A percentile compares a stretch with the other conserved stretches of the same genome.
These are phyloP conservation scores for Labeo rohita DNA, from an alignment of 2,113 vertebrate genomes.

Conservation along the genomic window DNA sequence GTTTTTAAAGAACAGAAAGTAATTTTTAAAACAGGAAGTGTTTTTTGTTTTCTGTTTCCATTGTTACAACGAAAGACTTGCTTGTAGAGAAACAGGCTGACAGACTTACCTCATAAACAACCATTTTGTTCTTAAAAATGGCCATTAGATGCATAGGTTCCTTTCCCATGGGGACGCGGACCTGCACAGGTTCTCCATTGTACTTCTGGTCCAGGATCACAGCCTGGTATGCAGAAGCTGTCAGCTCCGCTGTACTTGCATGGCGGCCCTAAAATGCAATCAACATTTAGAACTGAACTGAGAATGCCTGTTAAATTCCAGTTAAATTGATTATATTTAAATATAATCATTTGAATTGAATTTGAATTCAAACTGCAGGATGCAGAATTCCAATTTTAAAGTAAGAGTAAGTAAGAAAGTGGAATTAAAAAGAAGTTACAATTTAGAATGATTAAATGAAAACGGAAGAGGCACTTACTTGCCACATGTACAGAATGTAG, in stretches of 20 bases:
- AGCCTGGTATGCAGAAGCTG: slow-evolving; percentile 82
- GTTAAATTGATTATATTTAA: not conserved
- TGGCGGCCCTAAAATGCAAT: slow-evolving; percentile 76
- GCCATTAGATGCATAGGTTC: slow-evolving; percentile 86
- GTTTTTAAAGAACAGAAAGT: not conserved
- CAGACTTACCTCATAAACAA: slow-evolving; percentile 81
- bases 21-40: not conserved
- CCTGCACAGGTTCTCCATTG: slow-evolving; percentile 81
- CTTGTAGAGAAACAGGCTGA: not conserved
- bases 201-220: slow-evolving; percentile 83
- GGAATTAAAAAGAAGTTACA: no score
- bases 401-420: no score
- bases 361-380: not conserved
- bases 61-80: not conserved
- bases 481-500: slow-evolving; percentile 88
- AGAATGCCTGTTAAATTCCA: not conserved
- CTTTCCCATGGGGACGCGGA: slow-evolving; percentile 88
- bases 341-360: no score
- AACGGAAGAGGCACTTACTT: slow-evolving; percentile 73
- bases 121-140: slow-evolving; percentile 87
- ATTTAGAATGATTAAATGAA: not conserved
- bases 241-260: slow-evolving; percentile 80
- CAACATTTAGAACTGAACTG: not conserved
- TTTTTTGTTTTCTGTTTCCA: not conserved
- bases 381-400: not conserved